Conservation (phyloP, 2,113 vertebrate species). For the Aspiorhynchus laticeps region DNA sequence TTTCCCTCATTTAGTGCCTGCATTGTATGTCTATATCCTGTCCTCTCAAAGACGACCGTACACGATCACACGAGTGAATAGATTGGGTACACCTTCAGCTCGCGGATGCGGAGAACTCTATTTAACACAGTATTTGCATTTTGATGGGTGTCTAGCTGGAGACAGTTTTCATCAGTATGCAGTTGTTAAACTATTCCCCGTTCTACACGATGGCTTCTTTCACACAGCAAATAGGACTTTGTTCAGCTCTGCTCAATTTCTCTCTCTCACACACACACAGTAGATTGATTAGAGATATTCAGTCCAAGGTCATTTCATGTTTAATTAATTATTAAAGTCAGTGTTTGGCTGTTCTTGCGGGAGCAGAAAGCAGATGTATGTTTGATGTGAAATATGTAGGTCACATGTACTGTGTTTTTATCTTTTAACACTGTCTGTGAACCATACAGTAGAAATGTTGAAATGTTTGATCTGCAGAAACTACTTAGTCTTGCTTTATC, state of each 20-base stretch:
- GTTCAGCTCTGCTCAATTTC: conserved; percentile 29
- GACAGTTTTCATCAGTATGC: conserved; percentile 29
- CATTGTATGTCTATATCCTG: not conserved
- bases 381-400: conserved; percentile 30
- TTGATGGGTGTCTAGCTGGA: conserved; percentile 1
- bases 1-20: not conserved
- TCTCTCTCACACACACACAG: conserved; percentile 10
- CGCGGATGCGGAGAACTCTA: not conserved
- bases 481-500: not conserved
- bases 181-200: conserved; percentile 14
- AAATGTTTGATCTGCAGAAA: not conserved
- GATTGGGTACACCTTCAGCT: conserved; percentile 1
- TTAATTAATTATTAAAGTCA: conserved; percentile 31
- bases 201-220: conserved; percentile 26
- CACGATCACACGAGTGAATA: not conserved
- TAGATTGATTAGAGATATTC: conserved; percentile 11
- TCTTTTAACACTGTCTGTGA: not conserved
- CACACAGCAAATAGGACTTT: conserved; percentile 30
- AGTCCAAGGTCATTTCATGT: conserved; percentile 34
- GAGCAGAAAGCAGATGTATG: conserved; percentile 28
- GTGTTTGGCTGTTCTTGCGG: not conserved
- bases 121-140: conserved; percentile 23
- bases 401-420: not conserved
- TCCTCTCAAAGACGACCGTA: not conserved
- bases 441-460: not conserved